Conservation (phyloP, 2,888 invertebrate species). For the Horisme vitalbata region DNA sequence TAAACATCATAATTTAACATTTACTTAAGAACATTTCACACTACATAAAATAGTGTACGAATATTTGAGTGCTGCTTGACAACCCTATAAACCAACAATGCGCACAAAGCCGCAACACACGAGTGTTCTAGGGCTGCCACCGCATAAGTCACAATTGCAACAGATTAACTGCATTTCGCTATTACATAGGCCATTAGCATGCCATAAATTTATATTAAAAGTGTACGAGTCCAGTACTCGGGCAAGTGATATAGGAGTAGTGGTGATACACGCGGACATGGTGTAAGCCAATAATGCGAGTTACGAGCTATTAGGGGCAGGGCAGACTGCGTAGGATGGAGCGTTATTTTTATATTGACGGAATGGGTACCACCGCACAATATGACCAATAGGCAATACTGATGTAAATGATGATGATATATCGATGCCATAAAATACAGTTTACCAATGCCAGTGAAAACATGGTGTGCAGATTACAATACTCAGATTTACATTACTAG, state of each 20-base stretch:
- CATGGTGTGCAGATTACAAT: too few relatives aligned
- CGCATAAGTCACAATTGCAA: slow-evolving; percentile 30
- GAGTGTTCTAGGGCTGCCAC: neutral
- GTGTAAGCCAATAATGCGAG: neutral
- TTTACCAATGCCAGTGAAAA: too few relatives aligned
- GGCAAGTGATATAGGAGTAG: slow-evolving; percentile 6
- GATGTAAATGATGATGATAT: too few relatives aligned
- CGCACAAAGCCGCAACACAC: neutral
- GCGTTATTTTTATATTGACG: neutral
- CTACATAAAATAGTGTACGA: neutral
- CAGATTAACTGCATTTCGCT: slow-evolving; percentile 28
- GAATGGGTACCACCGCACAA: too few relatives aligned
- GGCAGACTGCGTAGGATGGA: neutral
- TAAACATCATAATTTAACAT: too few relatives aligned
- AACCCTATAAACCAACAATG: neutral
- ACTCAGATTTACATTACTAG: too few relatives aligned
- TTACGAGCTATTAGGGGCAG: neutral
- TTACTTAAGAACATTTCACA: too few relatives aligned
- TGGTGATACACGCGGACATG: neutral
- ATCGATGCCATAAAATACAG: too few relatives aligned
- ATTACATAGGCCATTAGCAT: slow-evolving; percentile 33
- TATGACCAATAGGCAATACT: too few relatives aligned
- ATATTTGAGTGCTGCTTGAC: too few relatives aligned
- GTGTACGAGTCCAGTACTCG: slow-evolving; percentile 9
- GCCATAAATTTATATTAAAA: slow-evolving; percentile 35